Base-by-base conservation (phyloP, 37 sponge, comb jelly and placozoan genomes). In the Theonella swinhoei region DNA sequence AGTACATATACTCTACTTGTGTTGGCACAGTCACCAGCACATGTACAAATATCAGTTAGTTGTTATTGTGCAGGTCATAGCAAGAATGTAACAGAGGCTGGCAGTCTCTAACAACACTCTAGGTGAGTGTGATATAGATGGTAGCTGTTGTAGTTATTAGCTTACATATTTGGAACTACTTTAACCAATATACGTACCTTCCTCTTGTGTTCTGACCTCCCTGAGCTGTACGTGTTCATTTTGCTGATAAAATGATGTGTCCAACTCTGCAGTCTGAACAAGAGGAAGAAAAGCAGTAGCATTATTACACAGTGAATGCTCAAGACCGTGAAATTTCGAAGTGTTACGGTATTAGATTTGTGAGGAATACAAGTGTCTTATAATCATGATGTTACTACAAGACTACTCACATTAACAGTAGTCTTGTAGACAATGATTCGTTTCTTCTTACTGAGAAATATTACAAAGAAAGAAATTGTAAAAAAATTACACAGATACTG, bases 171-270 rank as follows among this genome's bases (percentile, higher is more conserved):
- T 66, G 19, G 17, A 20, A 19, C 19, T n/a, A n/a, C n/a, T n/a
- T n/a, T n/a, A n/a, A n/a, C n/a, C n/a, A n/a, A n/a, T n/a, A n/a
- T n/a, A n/a, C n/a, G n/a, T n/a, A 76, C 76, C 76, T 54, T 73
- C 83, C 3, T 73, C 83, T 4, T 39, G 63, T 0, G 63, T 71
- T 14, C 26, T 22, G 62, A 73, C 61, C 30, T 82, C 72, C 17
- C n/a, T 72, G 31, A 82, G 64, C 22, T 71, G 39, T 37, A 73
- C 26, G 41, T 26, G 8, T 3, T 71, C 64, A 7, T 24, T 30
- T 11, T 17, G 19, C 25, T 23, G 29, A 65, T 29, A 23, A 31
- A 68, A 68, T 68, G 69, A 30, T 3, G 69, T 68, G 34, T 68
- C 69, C 19, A 33, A 32, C 1, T 68, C 69, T 7, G n/a, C 69